Evolutionary conservation across 2,797 vertebrate species (phyloP), one percentile per base, ranked within the genome.

Genomic region (Micrastur ruficollis): DNA sequence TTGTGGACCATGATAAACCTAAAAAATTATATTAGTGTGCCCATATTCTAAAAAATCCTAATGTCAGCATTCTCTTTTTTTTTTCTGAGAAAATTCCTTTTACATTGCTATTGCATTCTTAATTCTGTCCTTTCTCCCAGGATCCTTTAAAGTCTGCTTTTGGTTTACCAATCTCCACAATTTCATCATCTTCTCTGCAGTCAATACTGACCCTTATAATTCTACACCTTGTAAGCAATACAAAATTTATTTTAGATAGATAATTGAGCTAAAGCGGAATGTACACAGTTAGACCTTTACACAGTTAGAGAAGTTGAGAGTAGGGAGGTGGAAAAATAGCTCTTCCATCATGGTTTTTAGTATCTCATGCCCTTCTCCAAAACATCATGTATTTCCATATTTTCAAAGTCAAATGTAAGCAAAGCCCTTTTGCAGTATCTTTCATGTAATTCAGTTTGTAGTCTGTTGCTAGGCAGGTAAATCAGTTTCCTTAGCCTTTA

Each of bases 401-500:
- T 93, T 95, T 62, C 76, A 55, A 94, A 95, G 44, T 12, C 38
- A 78, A 94, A 72, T 82, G 5, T 68, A 81, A 95, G 85, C n/a
- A 53, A 95, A 81, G 42, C 49, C 34, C 3, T 67, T 86, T 86
- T 72, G 52, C 12, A 56, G n/a, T 36, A 40, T 46, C 61, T 89
- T 93, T 85, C 49, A 27, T 68, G 42, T 80, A 68, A 44, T 71
- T 82, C n/a, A 67, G 32, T 44, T 20, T 70, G 53, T 73, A 90
- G 25, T 52, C 14, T 76, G 34, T 89, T 93, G 91, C 36, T 86
- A 81, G 38, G 70, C 76, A 88, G 65, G 75, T 91, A 82, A 61
- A 11, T 27, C 55, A n/a, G 34, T 84, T 93, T 96, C 47, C 53
- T 68, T 59, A 95, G 23, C 56, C 27, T 89, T 85, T 63, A 95